Base-by-base conservation (phyloP, 1,140 invertebrate species). In the Scaptomyza montana region DNA sequence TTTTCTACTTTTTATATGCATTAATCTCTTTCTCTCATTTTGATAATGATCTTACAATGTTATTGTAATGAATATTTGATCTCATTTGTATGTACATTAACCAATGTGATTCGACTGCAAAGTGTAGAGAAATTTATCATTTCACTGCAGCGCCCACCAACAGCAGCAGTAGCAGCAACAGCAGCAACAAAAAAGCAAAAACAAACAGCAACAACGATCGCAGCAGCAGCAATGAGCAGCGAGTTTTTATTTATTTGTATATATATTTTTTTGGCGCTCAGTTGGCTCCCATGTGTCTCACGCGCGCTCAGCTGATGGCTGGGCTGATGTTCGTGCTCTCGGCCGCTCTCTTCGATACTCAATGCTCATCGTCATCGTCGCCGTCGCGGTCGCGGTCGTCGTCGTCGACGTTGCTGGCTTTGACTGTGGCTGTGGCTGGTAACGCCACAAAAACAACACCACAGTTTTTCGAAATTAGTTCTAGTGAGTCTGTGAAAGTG, bases 401-500 rank as follows among this genome's bases (percentile, higher is more conserved):
- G 60, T n/a, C 36, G 60, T 51, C 36, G 60, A 16, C n/a, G 60
- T 41, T 30, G 55, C 13, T 59, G 49, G 13, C 70, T 63, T 43
- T 80, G 50, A 72, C 67, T 78, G 76, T 78, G 76, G 60, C 75
- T 84, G 33, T 36, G 67, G 82, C 82, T 74, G 71, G 56, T 28
- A 69, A 62, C 54, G 71, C 51, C 84, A 89, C 84, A 87, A 87
- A 87, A 87, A 87, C 84, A 87, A 87, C 84, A 87, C 80, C 84
- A 89, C 74, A 78, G 84, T 80, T 89, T 85, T 89, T 85, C 77
- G 79, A 90, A 89, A 89, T 90, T 91, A 91, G 89, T 90, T 91
- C 89, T 90, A 90, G 80, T 86, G 84, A 82, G 89, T 90, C 89
- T 90, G 89, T 89, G 89, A 90, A 90, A 90, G 89, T 90, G 89